A percentile compares a stretch with the other conserved stretches of the same genome.
These are phyloP conservation scores for Macroramphosus scolopax DNA, from an alignment of 2,797 vertebrate genomes.

Conservation along the genomic window DNA sequence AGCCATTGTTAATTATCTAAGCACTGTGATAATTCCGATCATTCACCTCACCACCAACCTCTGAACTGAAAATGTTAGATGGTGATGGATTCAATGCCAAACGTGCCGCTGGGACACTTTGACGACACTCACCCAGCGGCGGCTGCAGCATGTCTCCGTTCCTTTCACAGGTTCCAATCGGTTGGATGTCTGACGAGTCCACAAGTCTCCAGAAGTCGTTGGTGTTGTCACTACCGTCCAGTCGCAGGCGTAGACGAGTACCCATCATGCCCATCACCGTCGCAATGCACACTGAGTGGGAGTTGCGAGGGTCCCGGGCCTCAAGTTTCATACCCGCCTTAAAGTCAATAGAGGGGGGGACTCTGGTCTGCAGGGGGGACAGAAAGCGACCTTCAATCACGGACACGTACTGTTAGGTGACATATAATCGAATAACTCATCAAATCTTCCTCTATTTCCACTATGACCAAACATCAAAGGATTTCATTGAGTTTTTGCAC, in stretches of 20 bases:
- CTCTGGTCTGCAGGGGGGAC: slow-evolving; percentile 80
- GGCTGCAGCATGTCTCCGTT: slow-evolving; percentile 95
- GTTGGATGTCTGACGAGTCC: slow-evolving; percentile 92
- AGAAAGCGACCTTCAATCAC: too few relatives aligned
- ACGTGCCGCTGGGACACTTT: too few relatives aligned
- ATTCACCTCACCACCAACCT: too few relatives aligned
- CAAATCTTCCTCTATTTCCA: too few relatives aligned
- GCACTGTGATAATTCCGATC: too few relatives aligned
- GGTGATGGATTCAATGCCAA: too few relatives aligned
- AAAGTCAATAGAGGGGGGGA: slow-evolving; percentile 91
- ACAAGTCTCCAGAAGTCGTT: slow-evolving; percentile 97
- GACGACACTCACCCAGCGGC: slow-evolving; percentile 89
- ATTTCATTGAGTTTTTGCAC: too few relatives aligned
- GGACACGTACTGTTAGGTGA: too few relatives aligned
- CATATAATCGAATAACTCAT: too few relatives aligned
- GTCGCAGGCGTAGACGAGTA: slow-evolving; percentile 86
- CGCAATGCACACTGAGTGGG: slow-evolving; percentile 92
- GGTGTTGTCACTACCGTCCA: slow-evolving; percentile 94
- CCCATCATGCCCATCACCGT: slow-evolving; percentile 93
- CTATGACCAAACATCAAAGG: too few relatives aligned
- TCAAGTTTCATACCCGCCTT: slow-evolving; percentile 97
- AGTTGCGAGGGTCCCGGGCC: slow-evolving; percentile 90
- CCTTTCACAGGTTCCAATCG: slow-evolving; percentile 93
- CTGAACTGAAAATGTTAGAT: too few relatives aligned
- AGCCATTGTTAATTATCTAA: too few relatives aligned